Evolutionary conservation across 92 coral and sea anemone genomes (phyloP).

Genomic region (Muricea muricata): DNA sequence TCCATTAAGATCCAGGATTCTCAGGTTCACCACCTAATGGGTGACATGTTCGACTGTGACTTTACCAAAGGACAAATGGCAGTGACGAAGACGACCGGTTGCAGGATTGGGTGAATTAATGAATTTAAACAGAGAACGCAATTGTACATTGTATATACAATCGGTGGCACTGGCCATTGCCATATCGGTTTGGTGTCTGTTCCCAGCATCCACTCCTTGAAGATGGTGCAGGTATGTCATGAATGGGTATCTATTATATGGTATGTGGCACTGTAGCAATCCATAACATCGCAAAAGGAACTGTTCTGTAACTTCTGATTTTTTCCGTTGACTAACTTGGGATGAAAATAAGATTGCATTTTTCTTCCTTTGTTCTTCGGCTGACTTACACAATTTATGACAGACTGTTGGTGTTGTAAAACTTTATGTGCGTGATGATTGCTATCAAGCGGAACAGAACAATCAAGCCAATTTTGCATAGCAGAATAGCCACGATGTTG

Average conservation of each 20-base stretch:
- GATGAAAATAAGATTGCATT: conserved; percentile 5
- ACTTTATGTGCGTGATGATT: neutral
- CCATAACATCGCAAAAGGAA: conserved; percentile 27
- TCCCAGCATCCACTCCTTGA: conserved; percentile 12
- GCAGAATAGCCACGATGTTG: conserved; percentile 15
- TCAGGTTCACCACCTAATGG: conserved; percentile 11
- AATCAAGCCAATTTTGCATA: conserved; percentile 22
- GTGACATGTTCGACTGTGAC: conserved; percentile 37
- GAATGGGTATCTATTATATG: conserved; percentile 12
- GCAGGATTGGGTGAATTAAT: conserved; percentile 15
- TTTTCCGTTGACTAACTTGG: conserved; percentile 13
- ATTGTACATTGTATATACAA: conserved; percentile 24
- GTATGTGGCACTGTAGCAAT: conserved; percentile 26
- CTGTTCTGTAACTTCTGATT: neutral
- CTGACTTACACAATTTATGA: conserved; percentile 7
- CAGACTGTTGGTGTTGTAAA: conserved; percentile 5
- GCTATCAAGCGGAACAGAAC: conserved; percentile 1
- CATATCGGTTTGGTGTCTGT: conserved; percentile 17
- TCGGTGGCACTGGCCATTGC: conserved; percentile 34
- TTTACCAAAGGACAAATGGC: conserved; percentile 26
- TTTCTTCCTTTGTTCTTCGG: conserved; percentile 1
- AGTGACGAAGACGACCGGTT: conserved; percentile 32
- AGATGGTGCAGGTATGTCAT: conserved; percentile 27
- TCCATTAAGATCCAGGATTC: conserved; percentile 14
- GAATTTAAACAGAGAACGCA: conserved; percentile 10